These are phyloP conservation scores for Sebastes goodei DNA, from an alignment of 2,797 vertebrate species.

Conservation along the genomic window DNA sequence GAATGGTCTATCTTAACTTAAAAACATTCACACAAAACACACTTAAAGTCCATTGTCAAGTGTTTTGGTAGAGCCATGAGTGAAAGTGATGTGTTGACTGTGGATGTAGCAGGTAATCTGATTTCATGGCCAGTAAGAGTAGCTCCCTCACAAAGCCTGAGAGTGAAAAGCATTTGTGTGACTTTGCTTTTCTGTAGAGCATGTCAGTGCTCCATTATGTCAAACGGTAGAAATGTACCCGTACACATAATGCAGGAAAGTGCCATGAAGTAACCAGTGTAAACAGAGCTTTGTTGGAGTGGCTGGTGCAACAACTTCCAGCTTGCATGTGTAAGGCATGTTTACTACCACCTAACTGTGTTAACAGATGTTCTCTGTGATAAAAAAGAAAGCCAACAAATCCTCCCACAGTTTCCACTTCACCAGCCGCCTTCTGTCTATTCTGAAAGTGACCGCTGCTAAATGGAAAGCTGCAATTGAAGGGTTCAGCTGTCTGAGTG, in stretches of 20 bases:
- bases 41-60: slow-evolving; percentile 9
- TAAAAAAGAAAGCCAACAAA: slow-evolving; percentile 7
- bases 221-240: neutral
- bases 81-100: slow-evolving; percentile 17
- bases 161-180: slow-evolving; percentile 16
- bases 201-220: neutral
- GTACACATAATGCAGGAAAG: neutral
- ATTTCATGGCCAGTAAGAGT: slow-evolving; percentile 14
- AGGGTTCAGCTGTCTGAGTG: neutral
- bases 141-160: slow-evolving; percentile 11
- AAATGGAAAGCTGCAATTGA: neutral
- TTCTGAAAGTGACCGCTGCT: slow-evolving; percentile 1
- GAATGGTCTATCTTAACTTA: slow-evolving; percentile 4
- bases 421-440: neutral
- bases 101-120: slow-evolving; percentile 26
- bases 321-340: neutral
- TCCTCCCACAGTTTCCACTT: slow-evolving; percentile 12
- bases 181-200: slow-evolving; percentile 7
- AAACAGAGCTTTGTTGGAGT: neutral
- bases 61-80: slow-evolving; percentile 2
- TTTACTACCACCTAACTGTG: neutral
- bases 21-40: neutral
- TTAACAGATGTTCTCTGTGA: slow-evolving; percentile 4
- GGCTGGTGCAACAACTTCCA: neutral
- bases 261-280: neutral